A percentile compares a stretch with the other conserved stretches of the same genome.
Evolutionary conservation across 2,888 invertebrate species (phyloP).

Genomic region (Drosophila subsilvestris): DNA sequence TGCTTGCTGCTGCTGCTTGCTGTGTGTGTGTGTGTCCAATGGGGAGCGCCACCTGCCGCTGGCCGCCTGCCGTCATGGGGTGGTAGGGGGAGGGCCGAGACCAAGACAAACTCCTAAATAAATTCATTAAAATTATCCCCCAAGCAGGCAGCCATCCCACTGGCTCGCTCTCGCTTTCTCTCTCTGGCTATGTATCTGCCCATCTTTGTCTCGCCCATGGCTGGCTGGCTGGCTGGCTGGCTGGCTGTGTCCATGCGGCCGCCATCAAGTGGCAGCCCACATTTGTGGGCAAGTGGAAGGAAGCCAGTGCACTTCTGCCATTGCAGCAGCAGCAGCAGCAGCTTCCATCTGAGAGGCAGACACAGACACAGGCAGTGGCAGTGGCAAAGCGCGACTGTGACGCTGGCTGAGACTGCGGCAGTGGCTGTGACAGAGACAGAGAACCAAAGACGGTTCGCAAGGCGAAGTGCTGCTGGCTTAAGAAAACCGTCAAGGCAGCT

Average conservation of each 20-base stretch:
- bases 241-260: slow-evolving; percentile 58
- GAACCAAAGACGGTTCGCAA: background rate
- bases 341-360: background rate
- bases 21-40: slow-evolving; percentile 36
- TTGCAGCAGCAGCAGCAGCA: background rate
- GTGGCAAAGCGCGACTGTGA: slow-evolving; percentile 40
- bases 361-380: slow-evolving; percentile 53
- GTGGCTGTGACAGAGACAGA: slow-evolving; percentile 7
- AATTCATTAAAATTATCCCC: slow-evolving; percentile 80
- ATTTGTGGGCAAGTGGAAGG: slow-evolving; percentile 64
- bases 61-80: background rate
- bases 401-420: slow-evolving; percentile 15
- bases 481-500: slow-evolving; percentile 56
- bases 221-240: background rate
- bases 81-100: background rate
- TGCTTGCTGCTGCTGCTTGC: slow-evolving; percentile 41
- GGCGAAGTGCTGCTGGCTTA: slow-evolving; percentile 28
- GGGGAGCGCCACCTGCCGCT: slow-evolving; percentile 27
- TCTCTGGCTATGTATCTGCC: slow-evolving; percentile 13
- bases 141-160: slow-evolving; percentile 39
- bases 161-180: background rate
- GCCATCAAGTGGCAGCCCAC: slow-evolving; percentile 79
- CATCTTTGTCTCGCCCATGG: slow-evolving; percentile 12
- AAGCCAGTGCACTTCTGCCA: slow-evolving; percentile 17
- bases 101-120: slow-evolving; percentile 72